Evolutionary conservation across 2,113 vertebrate genomes (phyloP).

Genomic region (Megaceryle torquata): DNA sequence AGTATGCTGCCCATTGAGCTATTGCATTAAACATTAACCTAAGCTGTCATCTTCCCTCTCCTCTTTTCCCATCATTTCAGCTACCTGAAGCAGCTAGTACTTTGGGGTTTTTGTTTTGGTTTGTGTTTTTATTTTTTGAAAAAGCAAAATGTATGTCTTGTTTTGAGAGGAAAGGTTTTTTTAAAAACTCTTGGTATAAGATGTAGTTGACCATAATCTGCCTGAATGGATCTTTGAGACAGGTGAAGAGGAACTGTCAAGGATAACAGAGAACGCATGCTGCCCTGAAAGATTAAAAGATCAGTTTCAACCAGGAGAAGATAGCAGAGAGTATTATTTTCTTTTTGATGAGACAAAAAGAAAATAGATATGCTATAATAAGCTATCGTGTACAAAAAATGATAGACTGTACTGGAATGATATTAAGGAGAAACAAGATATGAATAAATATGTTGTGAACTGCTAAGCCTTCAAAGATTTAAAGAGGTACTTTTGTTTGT

Average conservation of each 20-base stretch:
- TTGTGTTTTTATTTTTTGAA: neutral
- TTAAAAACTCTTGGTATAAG: neutral
- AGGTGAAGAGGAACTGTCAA: neutral
- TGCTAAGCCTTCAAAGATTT: neutral
- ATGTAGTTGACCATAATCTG: neutral
- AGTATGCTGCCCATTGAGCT: neutral
- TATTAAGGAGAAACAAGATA: neutral
- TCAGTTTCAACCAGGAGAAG: neutral
- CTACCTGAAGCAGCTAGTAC: neutral
- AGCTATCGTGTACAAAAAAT: neutral
- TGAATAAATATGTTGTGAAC: neutral
- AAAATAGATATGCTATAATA: neutral
- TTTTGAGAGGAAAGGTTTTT: neutral
- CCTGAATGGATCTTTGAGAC: neutral
- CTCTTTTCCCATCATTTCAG: neutral
- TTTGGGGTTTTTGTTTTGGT: neutral
- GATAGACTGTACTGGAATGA: neutral
- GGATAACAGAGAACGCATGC: neutral
- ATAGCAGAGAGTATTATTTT: neutral
- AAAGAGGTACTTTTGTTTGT: neutral
- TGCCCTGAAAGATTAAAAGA: neutral
- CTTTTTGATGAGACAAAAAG: neutral
- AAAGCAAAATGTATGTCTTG: neutral
- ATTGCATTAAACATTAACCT: neutral
- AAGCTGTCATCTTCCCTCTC: neutral